phyloP scores from a whole-genome alignment of 30 jellyfish, hydroid and myxozoan genomes.

The Pelagia noctiluca region DNA sequence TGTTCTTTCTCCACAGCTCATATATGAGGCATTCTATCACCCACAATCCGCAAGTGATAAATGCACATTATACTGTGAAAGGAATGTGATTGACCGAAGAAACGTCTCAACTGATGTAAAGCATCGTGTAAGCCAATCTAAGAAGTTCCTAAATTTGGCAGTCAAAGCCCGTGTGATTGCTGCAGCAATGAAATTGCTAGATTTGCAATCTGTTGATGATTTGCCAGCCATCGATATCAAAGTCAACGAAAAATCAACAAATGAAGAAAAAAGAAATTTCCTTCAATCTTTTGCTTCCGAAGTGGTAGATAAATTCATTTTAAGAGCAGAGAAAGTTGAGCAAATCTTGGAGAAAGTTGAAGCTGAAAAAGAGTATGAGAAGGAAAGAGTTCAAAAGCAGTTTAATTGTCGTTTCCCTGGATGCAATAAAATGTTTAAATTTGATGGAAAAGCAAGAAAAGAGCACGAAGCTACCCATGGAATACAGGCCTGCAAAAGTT shows the following conservation, averaged over 20 bases:
- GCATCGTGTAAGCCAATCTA: constrained; percentile 22
- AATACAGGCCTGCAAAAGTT: no score
- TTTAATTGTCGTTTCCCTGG: constrained; percentile 39
- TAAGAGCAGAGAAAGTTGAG: constrained; percentile 20
- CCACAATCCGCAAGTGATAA: constrained; percentile 33
- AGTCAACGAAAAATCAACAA: constrained; percentile 8
- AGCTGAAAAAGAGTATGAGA: constrained; percentile 20
- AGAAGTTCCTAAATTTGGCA: constrained; percentile 17
- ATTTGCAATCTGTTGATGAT: constrained; percentile 7
- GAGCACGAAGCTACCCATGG: constrained; percentile 38
- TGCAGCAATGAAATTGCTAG: constrained; percentile 25
- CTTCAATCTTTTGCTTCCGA: constrained; percentile 26
- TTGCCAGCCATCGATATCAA: constrained; percentile 1
- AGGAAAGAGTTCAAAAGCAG: constrained; percentile 12
- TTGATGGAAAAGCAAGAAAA: constrained; percentile 24
- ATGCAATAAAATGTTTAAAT: constrained; percentile 2
- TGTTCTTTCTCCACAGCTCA: constrained; percentile 13
- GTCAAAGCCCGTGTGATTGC: constrained; percentile 34
- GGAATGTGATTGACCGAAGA: constrained; percentile 29
- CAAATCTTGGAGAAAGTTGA: constrained; percentile 22
- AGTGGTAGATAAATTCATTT: constrained; percentile 15
- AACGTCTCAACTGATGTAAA: constrained; percentile 23
- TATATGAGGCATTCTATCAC: constrained; percentile 15
- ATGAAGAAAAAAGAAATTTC: neutral
- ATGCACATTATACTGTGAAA: constrained; percentile 25